Percentiles rank a stretch among this genome's conserved stretches.
phyloP scores from a whole-genome alignment of 2,797 vertebrate genomes.

The Threskiornis aethiopicus region DNA sequence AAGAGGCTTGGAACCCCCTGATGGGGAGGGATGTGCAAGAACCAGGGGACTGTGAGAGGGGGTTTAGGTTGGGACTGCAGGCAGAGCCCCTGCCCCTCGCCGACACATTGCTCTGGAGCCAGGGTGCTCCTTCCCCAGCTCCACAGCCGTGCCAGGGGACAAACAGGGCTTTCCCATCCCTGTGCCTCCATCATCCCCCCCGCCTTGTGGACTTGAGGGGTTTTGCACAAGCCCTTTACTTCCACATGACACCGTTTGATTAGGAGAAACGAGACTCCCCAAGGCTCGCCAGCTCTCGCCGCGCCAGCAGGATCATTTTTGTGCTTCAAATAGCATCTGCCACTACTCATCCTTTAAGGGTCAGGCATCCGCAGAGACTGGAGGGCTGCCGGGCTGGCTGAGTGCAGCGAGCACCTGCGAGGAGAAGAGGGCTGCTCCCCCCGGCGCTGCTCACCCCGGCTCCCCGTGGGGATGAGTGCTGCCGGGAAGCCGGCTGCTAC shows the following conservation, averaged over 20 bases:
- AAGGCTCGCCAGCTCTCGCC: neutral
- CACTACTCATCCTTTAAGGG: slow-evolving; percentile 1
- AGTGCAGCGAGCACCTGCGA: neutral
- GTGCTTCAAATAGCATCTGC: slow-evolving; percentile 29
- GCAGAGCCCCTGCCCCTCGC: neutral
- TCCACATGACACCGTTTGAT: accelerated
- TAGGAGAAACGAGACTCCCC: neutral
- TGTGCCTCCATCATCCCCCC: neutral
- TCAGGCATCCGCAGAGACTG: neutral
- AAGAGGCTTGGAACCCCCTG: neutral
- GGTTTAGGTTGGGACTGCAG: neutral
- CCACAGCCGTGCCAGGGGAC: accelerated
- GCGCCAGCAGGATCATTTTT: neutral
- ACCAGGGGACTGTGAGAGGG: neutral
- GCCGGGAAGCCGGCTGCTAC: neutral
- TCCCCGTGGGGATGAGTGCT: neutral
- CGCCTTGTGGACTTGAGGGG: neutral
- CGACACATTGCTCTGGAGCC: neutral
- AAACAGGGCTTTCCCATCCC: neutral
- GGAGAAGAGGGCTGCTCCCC: neutral
- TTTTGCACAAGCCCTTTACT: neutral
- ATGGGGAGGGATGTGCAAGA: neutral
- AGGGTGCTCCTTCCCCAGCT: neutral
- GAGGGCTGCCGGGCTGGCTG: neutral
- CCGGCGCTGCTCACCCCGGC: neutral